phyloP scores from a whole-genome alignment of 2,888 invertebrate species.

The Tachina fera region DNA sequence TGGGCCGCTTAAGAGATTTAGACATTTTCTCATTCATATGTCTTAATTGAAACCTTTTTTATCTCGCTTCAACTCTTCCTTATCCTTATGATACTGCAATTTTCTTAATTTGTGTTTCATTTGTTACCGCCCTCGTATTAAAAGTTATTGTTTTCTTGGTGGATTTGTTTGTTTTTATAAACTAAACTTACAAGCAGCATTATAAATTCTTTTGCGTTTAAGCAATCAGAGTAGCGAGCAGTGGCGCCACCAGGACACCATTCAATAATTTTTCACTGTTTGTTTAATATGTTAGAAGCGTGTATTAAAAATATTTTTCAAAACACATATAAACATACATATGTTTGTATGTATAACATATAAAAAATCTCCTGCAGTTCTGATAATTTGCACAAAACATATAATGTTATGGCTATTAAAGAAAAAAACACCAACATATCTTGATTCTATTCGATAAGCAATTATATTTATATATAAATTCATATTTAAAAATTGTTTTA shows the following conservation, averaged over 20 bases:
- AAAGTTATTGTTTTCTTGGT: slow-evolving; percentile 23
- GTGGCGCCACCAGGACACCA: slow-evolving; percentile 59
- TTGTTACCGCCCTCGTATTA: not conserved
- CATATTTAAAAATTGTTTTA: too few relatives aligned
- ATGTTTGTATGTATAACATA: not conserved
- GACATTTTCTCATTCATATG: too few relatives aligned
- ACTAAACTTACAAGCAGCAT: not conserved
- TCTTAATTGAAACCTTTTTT: too few relatives aligned
- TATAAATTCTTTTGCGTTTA: slow-evolving; percentile 16
- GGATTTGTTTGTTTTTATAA: slow-evolving; percentile 6
- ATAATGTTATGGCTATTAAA: not conserved
- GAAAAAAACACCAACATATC: not conserved
- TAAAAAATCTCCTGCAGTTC: not conserved
- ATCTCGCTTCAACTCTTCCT: too few relatives aligned
- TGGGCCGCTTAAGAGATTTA: too few relatives aligned
- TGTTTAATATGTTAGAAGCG: not conserved
- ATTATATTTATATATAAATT: too few relatives aligned
- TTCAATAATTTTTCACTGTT: slow-evolving; percentile 28
- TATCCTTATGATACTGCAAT: not conserved
- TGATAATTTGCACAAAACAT: not conserved
- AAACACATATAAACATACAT: too few relatives aligned
- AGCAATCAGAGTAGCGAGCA: slow-evolving; percentile 7
- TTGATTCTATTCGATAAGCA: too few relatives aligned
- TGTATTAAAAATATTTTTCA: not conserved
- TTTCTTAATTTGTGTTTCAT: too few relatives aligned